Percentiles rank a stretch among this genome's conserved stretches.
Evolutionary conservation across 2,797 vertebrate species (phyloP).

Genomic region (Fistularia commersonii): DNA sequence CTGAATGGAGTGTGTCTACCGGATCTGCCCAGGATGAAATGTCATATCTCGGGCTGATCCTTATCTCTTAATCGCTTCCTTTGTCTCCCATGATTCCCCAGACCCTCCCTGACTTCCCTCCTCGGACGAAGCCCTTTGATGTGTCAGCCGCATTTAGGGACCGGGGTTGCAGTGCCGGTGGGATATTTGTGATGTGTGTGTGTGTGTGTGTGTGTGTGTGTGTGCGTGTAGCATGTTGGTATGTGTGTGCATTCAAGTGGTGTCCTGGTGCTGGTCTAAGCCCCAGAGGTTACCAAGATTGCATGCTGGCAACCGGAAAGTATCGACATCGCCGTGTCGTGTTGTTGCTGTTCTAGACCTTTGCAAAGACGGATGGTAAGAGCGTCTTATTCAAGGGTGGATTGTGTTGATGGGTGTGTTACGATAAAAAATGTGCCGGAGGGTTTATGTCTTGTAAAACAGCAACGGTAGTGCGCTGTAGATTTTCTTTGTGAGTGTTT

Average conservation of each 20-base stretch:
- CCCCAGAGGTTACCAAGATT: conserved; percentile 1
- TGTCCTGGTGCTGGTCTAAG: too few species aligned
- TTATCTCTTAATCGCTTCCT: conserved; percentile 98
- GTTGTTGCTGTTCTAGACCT: too few species aligned
- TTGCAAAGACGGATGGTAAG: too few species aligned
- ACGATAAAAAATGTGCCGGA: conserved; percentile 15
- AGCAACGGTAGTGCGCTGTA: conserved; percentile 13
- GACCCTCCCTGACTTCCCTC: conserved; percentile 86
- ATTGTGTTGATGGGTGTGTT: conserved; percentile 3
- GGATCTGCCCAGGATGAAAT: conserved; percentile 94
- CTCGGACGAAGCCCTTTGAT: conserved; percentile 88
- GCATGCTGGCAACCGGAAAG: background rate
- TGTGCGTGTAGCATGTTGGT: conserved; percentile 41
- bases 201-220: conserved; percentile 55
- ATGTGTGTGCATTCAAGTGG: too few species aligned
- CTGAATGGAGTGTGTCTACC: conserved; percentile 88
- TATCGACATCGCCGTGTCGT: too few species aligned
- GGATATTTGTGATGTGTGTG: conserved; percentile 48
- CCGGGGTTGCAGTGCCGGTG: conserved; percentile 50
- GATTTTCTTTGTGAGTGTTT: too few species aligned
- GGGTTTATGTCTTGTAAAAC: conserved; percentile 19
- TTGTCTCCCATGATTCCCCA: conserved; percentile 90
- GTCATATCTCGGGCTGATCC: conserved; percentile 93
- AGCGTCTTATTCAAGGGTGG: too few species aligned
- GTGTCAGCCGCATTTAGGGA: conserved; percentile 80